Conservation (phyloP, 2,797 vertebrate species). For the Meriones psammophilus region DNA sequence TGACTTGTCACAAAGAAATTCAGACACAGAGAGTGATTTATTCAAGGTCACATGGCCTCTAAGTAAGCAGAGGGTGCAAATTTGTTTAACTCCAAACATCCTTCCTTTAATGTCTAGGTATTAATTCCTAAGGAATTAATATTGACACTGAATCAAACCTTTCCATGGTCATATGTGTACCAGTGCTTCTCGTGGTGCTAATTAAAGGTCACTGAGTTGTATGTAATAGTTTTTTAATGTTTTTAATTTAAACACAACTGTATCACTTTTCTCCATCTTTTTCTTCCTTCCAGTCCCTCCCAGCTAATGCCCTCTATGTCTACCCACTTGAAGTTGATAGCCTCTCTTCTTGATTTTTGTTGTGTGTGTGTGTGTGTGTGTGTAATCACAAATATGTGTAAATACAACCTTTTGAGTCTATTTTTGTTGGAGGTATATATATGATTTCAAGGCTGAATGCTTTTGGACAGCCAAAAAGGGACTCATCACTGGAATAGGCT, state of each 20-base stretch:
- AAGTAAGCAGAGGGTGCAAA: not conserved
- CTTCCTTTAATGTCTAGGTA: not conserved
- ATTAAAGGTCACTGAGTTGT: not conserved
- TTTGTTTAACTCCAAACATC: not conserved
- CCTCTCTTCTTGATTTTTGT: not conserved
- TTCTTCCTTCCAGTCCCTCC: not conserved
- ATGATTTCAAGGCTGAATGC: not conserved
- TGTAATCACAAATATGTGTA: not conserved
- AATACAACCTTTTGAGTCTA: not conserved
- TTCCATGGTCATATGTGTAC: not conserved
- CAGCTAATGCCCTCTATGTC: not conserved
- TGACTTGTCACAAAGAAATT: not conserved
- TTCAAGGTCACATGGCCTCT: not conserved
- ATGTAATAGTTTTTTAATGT: not conserved
- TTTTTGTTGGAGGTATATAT: not conserved
- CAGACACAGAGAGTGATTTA: constrained; percentile 5
- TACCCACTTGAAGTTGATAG: not conserved
- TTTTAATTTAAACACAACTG: not conserved
- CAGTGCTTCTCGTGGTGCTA: not conserved
- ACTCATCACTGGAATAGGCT: not conserved
- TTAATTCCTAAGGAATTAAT: not conserved
- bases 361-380: not conserved
- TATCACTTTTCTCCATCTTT: not conserved
- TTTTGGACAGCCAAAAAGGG: not conserved
- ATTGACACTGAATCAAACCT: not conserved